phyloP scores from a whole-genome alignment of 2,113 vertebrate genomes.

The Copsychus sechellarum region DNA sequence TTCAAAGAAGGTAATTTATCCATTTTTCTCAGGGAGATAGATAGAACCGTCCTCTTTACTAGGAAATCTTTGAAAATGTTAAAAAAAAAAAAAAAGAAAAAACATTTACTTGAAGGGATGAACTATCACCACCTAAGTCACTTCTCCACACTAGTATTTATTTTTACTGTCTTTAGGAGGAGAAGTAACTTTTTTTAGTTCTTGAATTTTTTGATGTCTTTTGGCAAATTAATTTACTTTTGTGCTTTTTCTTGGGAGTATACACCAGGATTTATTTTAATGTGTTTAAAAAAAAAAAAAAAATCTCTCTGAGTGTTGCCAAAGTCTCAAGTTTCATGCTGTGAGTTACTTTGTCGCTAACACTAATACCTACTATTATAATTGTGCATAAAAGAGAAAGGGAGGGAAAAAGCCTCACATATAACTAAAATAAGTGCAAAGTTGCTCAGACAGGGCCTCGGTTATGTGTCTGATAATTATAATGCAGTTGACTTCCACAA shows the following conservation, averaged over 20 bases:
- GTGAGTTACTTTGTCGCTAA: background rate
- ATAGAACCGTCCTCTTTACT: background rate
- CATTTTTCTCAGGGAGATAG: background rate
- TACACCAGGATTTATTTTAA: background rate
- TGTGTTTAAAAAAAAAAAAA: background rate
- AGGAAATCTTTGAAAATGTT: background rate
- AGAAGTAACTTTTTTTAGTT: background rate
- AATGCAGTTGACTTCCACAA: background rate
- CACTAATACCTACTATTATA: background rate
- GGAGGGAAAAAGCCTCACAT: fast-evolving
- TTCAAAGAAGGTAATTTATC: background rate
- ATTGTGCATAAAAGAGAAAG: background rate
- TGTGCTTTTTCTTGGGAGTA: background rate
- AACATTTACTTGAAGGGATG: background rate
- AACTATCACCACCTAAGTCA: background rate
- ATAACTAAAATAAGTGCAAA: background rate
- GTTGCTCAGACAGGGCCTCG: background rate
- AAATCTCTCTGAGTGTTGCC: background rate
- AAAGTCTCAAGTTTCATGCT: background rate
- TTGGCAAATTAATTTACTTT: background rate
- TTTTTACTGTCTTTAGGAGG: background rate
- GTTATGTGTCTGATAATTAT: background rate
- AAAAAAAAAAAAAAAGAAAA: background rate
- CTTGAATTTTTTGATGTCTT: background rate
- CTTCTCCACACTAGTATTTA: background rate